Evolutionary conservation across 2,888 invertebrate species (phyloP).

Genomic region (Dorcus parallelipipedus): DNA sequence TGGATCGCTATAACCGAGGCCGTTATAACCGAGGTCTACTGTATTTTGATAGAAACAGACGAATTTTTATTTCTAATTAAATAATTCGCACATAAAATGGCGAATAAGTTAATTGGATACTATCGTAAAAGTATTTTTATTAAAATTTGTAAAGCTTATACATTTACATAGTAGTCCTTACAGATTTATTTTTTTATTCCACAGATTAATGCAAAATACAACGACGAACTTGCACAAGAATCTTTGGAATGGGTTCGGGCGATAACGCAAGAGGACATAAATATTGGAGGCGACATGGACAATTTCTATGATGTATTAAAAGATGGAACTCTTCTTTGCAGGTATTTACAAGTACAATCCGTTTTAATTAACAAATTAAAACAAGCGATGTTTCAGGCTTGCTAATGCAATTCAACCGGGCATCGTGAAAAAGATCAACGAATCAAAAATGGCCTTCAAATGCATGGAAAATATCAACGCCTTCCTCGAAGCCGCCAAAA

Average conservation of each 20-base stretch:
- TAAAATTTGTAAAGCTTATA: too few relatives aligned
- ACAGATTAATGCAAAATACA: constrained; percentile 97
- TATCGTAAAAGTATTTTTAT: not conserved
- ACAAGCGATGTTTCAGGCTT: constrained; percentile 57
- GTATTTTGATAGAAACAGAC: too few relatives aligned
- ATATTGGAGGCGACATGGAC: constrained; percentile 87
- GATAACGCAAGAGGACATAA: constrained; percentile 81
- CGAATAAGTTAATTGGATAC: not conserved
- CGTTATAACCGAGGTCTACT: too few relatives aligned
- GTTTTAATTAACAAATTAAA: constrained; percentile 10
- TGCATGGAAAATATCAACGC: constrained; percentile 99
- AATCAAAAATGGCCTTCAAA: constrained; percentile 85
- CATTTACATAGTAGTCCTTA: too few relatives aligned
- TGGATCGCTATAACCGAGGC: too few relatives aligned
- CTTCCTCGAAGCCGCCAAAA: constrained; percentile 80
- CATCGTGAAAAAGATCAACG: constrained; percentile 88
- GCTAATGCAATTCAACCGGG: constrained; percentile 83
- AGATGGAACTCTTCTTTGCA: constrained; percentile 89
- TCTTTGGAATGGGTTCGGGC: constrained; percentile 88
- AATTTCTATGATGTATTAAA: constrained; percentile 89
- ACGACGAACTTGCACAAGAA: constrained; percentile 89
- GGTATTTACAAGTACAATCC: constrained; percentile 54
- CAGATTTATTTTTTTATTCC: constrained; percentile 41
- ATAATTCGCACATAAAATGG: not conserved
- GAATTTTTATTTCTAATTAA: too few relatives aligned